A percentile compares a stretch with the other conserved stretches of the same genome.
Evolutionary conservation across 1,140 invertebrate genomes (phyloP).

Genomic region (Pogonomyrmex californicus): DNA sequence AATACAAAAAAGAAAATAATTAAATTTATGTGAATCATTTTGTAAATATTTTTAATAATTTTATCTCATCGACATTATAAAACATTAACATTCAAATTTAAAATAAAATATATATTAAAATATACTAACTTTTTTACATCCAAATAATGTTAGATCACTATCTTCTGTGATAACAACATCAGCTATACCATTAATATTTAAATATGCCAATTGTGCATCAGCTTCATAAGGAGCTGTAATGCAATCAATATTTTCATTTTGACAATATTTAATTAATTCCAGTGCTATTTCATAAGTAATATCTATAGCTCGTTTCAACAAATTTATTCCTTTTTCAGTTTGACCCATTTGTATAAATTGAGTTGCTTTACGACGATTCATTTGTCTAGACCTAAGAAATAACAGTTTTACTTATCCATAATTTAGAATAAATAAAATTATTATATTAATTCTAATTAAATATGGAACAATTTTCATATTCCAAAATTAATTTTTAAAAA

Average conservation of each 20-base stretch:
- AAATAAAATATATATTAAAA: neutral
- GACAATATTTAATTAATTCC: slow-evolving; percentile 92
- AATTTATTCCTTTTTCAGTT: slow-evolving; percentile 92
- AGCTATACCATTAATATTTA: slow-evolving; percentile 94
- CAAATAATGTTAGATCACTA: slow-evolving; percentile 98
- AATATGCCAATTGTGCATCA: slow-evolving; percentile 98
- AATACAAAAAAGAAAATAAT: too few relatives aligned
- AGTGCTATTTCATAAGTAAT: slow-evolving; percentile 97
- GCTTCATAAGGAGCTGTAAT: slow-evolving; percentile 99
- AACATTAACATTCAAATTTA: too few relatives aligned
- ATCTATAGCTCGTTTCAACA: slow-evolving; percentile 94
- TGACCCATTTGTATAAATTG: slow-evolving; percentile 94
- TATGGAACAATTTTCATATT: neutral
- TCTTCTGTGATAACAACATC: slow-evolving; percentile 99
- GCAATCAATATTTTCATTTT: slow-evolving; percentile 94
- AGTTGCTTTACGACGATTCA: slow-evolving; percentile 92
- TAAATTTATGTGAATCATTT: too few relatives aligned
- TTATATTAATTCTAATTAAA: neutral
- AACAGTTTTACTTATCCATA: slow-evolving; percentile 31
- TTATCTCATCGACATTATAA: too few relatives aligned
- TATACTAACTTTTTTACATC: slow-evolving; percentile 93
- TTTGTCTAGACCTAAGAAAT: slow-evolving; percentile 82
- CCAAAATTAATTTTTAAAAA: neutral
- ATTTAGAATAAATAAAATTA: neutral
- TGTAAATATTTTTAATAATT: too few relatives aligned